A percentile compares a stretch with the other conserved stretches of the same genome.
These are phyloP conservation scores for Lordiphosa stackelbergi DNA, from an alignment of 1,140 invertebrate genomes.

Conservation along the genomic window DNA sequence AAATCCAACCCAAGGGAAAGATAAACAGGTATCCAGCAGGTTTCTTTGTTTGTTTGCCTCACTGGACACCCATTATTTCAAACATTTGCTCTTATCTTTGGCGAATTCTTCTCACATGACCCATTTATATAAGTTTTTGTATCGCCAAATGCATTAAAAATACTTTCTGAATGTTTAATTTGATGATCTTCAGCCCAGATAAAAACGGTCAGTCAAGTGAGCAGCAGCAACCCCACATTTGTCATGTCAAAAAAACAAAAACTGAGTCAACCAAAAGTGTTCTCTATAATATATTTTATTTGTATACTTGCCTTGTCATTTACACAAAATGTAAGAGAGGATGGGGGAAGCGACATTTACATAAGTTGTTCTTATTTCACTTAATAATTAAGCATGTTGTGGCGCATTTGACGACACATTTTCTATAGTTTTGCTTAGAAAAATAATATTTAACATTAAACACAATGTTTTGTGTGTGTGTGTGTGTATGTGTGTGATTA, in stretches of 20 bases:
- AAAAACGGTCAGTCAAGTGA: constrained; percentile 10
- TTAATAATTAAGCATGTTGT: constrained; percentile 40
- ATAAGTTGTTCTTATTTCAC: constrained; percentile 16
- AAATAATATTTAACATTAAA: constrained; percentile 49
- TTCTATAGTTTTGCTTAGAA: constrained; percentile 28
- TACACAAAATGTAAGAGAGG: constrained; percentile 25
- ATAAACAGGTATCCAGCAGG: no score
- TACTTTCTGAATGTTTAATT: constrained; percentile 6
- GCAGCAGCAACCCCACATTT: constrained; percentile 11
- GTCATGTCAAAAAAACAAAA: constrained; percentile 18
- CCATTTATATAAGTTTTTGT: neutral
- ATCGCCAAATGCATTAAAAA: constrained; percentile 18
- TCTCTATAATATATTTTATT: constrained; percentile 32
- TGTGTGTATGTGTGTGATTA: constrained; percentile 27
- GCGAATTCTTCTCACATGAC: constrained; percentile 14
- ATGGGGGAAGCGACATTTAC: constrained; percentile 25
- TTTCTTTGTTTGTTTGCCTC: no score
- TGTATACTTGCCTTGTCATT: constrained; percentile 37
- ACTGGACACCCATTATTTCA: neutral
- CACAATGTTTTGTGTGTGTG: no score
- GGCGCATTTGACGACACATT: constrained; percentile 30
- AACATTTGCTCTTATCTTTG: neutral
- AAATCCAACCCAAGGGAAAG: no score
- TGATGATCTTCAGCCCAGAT: constrained; percentile 30
- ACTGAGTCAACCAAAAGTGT: constrained; percentile 15